Evolutionary conservation across 2,888 invertebrate species (phyloP), one percentile per base, ranked within the genome.

Genomic region (Gandaritis pyraliata): DNA sequence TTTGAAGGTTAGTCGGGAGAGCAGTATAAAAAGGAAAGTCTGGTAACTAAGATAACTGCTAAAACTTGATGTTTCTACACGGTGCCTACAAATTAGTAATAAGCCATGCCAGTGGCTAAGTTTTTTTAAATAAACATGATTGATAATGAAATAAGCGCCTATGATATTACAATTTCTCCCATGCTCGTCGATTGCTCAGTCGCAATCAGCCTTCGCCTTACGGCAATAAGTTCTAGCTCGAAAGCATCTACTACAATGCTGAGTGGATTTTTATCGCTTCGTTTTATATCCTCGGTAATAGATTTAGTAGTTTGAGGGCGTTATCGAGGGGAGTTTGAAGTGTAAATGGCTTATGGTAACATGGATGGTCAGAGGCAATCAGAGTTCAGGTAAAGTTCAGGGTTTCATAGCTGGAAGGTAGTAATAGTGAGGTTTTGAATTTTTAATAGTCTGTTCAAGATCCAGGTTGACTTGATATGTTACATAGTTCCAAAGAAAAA

Each of bases 211-310:
- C 58, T 2, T 13, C 43, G 10, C 62, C 50, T 59, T 62, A 62
- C 7, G 12, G 58, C 62, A 46, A 59, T 65, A 65, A 59, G 56
- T 65, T 62, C 62, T 53, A 65, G 51, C 65, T 56, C 8, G 48
- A 47, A 60, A 59, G 58, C 62, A 59, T 60, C 62, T 62, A 52
- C 55, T 65, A 59, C 62, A 62, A 65, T 65, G 56, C 65, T 65
- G 65, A 65, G 65, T 65, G 65, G 62, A 65, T 62, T 65, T 65
- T 65, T 65, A 65, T 65, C 65, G 62, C 59, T 36, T 11, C 57
- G 58, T 59, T 65, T 65, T 65, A 62, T 62, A 51, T 56, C 57
- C 59, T 56, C 51, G 18, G 65, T 65, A 65, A 65, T 65, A 65
- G 65, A 65, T 65, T 65, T 65, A 65, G 61, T 61, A 65, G 64